These are phyloP conservation scores for Vultur gryphus DNA, from an alignment of 2,797 vertebrate genomes.

Conservation along the genomic window DNA sequence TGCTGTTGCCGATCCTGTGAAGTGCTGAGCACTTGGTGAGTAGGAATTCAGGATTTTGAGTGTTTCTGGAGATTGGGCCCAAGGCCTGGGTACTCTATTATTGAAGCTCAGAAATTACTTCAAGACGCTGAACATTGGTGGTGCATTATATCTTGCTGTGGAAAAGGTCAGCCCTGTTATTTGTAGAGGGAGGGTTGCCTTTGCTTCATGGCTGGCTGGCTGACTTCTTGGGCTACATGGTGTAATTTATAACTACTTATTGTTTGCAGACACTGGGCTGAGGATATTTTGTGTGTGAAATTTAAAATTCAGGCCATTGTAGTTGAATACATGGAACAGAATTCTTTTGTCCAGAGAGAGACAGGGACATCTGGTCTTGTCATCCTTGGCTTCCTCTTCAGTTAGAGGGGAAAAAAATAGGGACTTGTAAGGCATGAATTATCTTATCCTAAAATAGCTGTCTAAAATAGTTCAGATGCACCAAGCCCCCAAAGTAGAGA, in stretches of 20 bases:
- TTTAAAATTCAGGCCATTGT: background rate
- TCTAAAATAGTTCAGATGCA: background rate
- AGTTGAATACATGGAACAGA: background rate
- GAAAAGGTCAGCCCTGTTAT: constrained; percentile 40
- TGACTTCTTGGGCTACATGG: constrained; percentile 13
- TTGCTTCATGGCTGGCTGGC: background rate
- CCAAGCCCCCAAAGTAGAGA: background rate
- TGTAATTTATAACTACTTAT: constrained; percentile 16
- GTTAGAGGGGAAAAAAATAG: background rate
- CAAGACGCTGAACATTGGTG: background rate
- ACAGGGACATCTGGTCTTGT: background rate
- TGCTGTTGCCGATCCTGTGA: background rate
- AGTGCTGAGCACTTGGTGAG: background rate
- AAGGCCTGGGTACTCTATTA: background rate
- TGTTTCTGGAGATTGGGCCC: background rate
- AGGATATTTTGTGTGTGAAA: background rate
- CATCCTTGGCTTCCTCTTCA: background rate
- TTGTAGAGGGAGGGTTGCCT: background rate
- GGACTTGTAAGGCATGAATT: background rate
- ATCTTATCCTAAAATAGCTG: background rate
- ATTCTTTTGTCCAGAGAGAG: background rate
- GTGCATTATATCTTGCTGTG: background rate
- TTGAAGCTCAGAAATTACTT: background rate
- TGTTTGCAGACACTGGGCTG: background rate
- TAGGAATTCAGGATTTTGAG: background rate